Evolutionary conservation across 2,888 invertebrate species (phyloP), one percentile per base, ranked within the genome.

Genomic region (Hetaerina titia): DNA sequence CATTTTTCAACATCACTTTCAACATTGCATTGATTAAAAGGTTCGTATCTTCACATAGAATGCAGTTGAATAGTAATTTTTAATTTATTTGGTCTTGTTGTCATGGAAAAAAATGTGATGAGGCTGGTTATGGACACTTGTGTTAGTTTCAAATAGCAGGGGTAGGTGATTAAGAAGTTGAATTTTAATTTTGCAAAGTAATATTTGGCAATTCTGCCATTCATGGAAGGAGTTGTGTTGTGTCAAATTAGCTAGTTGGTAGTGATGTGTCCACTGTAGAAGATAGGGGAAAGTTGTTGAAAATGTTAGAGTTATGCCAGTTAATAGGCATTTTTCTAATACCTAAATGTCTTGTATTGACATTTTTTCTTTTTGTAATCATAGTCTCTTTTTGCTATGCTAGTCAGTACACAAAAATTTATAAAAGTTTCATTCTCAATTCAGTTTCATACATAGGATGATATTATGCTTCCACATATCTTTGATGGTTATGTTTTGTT

Each of bases 281-380:
- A 81, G 25, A 13, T 81, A 31, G 81, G 9, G 25, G 81, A 31
- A 31, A 81, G 31, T 25, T 81, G 81, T 31, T 81, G 81, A 31
- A 31, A 8, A 31, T 81, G 25, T 25, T 25, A 31, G 31, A 69
- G 31, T 81, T 31, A 25, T 31, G 81, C 31, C 81, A 31, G 31
- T 31, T 31, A 25, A 31, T 81, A 25, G 11, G 22, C 13, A 11
- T 25, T 81, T 81, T 81, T 15, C 25, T 81, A 11, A 81, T 31
- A 81, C 31, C 31, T 81, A 31, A 81, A 81, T 81, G 81, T 81
- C 81, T 31, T 81, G n/a, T 81, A 81, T 31, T 81, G 81, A 31
- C 81, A 81, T 81, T 81, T 31, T 22, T 81, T 31, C 31, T 25
- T 13, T 5, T 81, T 81, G 81, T 81, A 81, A 31, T n/a, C 31